Conservation (phyloP, 2,888 invertebrate genomes). For the Brenthis hecate region DNA sequence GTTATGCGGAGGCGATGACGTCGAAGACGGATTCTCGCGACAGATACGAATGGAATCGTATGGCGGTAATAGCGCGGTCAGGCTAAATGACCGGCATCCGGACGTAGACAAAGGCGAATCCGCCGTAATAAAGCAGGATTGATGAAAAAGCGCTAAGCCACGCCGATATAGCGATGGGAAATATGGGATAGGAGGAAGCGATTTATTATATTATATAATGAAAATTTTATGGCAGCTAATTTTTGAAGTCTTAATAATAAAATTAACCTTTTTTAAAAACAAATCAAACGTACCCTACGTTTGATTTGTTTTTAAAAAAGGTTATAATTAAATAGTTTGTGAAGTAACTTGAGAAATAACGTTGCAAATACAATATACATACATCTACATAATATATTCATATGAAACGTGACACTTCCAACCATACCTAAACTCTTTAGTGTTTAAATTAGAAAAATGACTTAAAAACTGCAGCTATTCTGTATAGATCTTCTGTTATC, state of each 20-base stretch:
- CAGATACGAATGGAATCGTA: conserved; percentile 80
- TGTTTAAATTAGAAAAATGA: background rate
- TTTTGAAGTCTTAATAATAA: no score
- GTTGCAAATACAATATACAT: no score
- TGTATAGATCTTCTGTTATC: conserved; percentile 44
- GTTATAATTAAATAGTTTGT: no score
- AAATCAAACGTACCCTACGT: no score
- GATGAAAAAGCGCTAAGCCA: conserved; percentile 84
- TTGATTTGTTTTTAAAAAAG: no score
- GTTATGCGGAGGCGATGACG: conserved; percentile 62
- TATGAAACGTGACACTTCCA: no score
- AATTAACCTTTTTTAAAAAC: no score
- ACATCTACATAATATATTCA: no score
- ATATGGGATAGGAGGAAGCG: conserved; percentile 47
- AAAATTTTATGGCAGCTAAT: background rate
- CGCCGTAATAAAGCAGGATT: conserved; percentile 83
- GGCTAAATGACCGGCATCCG: conserved; percentile 79
- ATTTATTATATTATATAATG: background rate
- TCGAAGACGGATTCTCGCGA: conserved; percentile 72
- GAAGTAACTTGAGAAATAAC: no score
- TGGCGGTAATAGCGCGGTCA: conserved; percentile 75
- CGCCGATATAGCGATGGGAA: conserved; percentile 73
- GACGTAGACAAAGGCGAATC: conserved; percentile 79
- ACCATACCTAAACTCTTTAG: no score
- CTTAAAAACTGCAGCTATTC: conserved; percentile 14